Percentiles rank a stretch among this genome's conserved stretches.
These are phyloP conservation scores for Cheirogaleus major DNA, from an alignment of 2,797 vertebrate species.

Conservation along the genomic window DNA sequence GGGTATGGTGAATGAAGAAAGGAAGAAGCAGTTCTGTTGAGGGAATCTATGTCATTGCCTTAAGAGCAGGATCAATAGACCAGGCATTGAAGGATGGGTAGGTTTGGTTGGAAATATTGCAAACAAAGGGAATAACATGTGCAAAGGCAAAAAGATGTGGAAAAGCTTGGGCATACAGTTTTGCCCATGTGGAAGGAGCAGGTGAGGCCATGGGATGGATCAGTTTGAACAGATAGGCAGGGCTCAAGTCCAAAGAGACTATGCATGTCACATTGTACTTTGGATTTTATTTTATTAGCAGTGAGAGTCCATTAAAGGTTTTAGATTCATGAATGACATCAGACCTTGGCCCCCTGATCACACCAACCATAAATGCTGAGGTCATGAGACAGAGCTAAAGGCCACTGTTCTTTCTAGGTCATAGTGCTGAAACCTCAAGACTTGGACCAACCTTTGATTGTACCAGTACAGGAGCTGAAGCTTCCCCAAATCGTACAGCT, in stretches of 20 bases:
- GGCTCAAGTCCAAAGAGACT: neutral
- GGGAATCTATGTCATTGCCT: neutral
- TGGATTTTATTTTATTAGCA: neutral
- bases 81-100: neutral
- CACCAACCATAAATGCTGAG: neutral
- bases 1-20: neutral
- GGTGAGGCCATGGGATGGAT: neutral
- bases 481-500: neutral
- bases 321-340: neutral
- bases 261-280: neutral
- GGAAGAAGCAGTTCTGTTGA: neutral
- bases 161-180: neutral
- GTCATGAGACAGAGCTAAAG: neutral
- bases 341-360: neutral
- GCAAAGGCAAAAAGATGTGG: neutral
- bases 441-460: neutral
- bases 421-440: neutral
- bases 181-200: neutral
- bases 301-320: neutral
- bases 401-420: neutral
- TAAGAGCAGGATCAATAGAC: neutral
- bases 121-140: neutral
- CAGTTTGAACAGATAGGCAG: neutral
- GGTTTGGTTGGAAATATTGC: neutral
- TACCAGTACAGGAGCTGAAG: accelerated